A percentile compares a stretch with the other conserved stretches of the same genome.
Conservation (phyloP, 2,113 vertebrate genomes). For the Spizaetus ornatus region DNA sequence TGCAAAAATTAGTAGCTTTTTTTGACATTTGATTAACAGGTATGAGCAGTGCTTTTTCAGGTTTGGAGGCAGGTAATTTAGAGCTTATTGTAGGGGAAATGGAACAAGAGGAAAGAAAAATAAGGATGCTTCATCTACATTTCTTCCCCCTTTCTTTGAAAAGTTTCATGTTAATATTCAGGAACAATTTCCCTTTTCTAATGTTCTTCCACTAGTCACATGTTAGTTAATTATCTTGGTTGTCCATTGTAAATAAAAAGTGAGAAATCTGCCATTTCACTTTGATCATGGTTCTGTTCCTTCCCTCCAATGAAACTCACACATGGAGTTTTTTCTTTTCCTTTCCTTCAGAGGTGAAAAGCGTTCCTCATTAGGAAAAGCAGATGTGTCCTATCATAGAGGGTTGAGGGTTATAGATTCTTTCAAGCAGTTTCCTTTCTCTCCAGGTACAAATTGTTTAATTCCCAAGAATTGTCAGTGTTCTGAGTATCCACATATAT, state of each 20-base stretch:
- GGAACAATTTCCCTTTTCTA: background rate
- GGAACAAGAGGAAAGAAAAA: background rate
- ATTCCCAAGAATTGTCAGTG: background rate
- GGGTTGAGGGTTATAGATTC: background rate
- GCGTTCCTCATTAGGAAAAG: background rate
- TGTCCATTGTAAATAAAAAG: slow-evolving; percentile 4
- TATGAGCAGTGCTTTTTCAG: background rate
- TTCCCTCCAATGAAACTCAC: background rate
- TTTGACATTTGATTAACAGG: background rate
- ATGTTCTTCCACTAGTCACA: background rate
- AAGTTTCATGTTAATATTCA: background rate
- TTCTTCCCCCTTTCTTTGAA: background rate
- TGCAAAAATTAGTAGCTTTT: background rate
- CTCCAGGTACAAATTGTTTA: background rate
- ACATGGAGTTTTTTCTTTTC: background rate
- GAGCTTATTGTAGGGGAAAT: background rate
- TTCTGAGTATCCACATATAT: background rate
- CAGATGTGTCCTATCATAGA: background rate
- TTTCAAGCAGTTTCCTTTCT: background rate
- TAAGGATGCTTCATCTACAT: background rate
- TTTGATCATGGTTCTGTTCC: background rate
- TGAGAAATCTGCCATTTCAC: background rate
- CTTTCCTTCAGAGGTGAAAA: background rate
- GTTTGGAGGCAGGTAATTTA: background rate
- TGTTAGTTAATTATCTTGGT: background rate